Conservation (phyloP, 64 coral and sea anemone genomes). For the Actinia tenebrosa region DNA sequence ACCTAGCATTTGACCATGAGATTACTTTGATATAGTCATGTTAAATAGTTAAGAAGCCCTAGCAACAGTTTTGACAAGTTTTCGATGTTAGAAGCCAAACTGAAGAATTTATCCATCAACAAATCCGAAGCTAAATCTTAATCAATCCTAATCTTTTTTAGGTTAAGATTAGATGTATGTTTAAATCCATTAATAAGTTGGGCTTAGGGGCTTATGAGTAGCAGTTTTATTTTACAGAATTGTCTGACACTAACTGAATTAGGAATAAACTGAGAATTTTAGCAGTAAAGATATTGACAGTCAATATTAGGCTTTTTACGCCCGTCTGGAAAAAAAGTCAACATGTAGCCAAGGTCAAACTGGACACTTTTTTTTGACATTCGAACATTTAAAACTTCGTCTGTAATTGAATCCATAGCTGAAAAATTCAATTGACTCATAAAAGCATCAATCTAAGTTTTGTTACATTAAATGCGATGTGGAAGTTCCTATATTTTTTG, state of each 20-base stretch:
- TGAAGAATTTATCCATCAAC: neutral
- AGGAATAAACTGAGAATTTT: too few relatives aligned
- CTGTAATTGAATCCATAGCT: too few relatives aligned
- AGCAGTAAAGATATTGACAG: too few relatives aligned
- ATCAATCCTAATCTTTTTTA: neutral
- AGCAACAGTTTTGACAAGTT: neutral
- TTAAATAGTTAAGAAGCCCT: neutral
- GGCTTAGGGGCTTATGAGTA: neutral
- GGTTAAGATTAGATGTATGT: neutral
- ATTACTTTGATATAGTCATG: neutral
- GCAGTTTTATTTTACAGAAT: neutral
- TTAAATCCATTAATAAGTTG: neutral
- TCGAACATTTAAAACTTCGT: too few relatives aligned
- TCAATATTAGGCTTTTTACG: too few relatives aligned
- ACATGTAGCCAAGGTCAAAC: too few relatives aligned
- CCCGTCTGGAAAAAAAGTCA: too few relatives aligned
- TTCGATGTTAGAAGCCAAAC: neutral
- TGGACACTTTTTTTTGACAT: too few relatives aligned
- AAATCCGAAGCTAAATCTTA: conserved; percentile 4
- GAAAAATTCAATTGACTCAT: too few relatives aligned
- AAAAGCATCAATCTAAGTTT: too few relatives aligned
- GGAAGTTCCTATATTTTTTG: neutral
- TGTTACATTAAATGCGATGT: neutral
- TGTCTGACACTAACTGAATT: neutral
- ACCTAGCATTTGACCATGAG: neutral